Evolutionary conservation across 2,888 invertebrate species (phyloP), one percentile per base, ranked within the genome.

Genomic region (Diaphora mendica): DNA sequence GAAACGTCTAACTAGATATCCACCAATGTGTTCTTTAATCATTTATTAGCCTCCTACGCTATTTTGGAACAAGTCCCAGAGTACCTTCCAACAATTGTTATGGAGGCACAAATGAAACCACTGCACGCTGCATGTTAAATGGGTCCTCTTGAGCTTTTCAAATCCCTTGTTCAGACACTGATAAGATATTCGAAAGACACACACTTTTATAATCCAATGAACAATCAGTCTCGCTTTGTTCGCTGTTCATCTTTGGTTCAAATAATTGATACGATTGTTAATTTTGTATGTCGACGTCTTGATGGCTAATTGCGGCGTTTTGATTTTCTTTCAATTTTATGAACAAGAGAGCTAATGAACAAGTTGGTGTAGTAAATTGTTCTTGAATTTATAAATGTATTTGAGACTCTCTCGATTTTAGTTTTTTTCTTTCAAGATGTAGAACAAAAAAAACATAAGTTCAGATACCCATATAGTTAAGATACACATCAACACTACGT

Each of bases 121-220:
- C 76, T 79, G 80, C 79, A 84, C 68, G 71, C 68, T 79, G 79
- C 79, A 79, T 78, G 75, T 66, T 82, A 83, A 82, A 71, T 77
- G 70, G 74, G 51, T 70, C 79, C 80, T 77, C 77, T 30, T 30
- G 75, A 73, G 78, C 66, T 33, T 67, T 55, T 42, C 64, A 7
- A 59, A 33, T 26, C 59, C 44, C 42, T 65, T 73, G 69, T 73
- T 83, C 74, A 81, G 88, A 88, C 88, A 85, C 87, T 86, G 86
- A 89, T 87, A 83, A 82, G 88, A 82, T 84, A 82, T 76, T 73
- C 78, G 80, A 86, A 86, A 85, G 87, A 86, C 86, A 80, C 76
- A 78, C 79, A 85, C 79, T 77, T 79, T 80, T 48, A 48, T 48
- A 59, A 48, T 39, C 55, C 55, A 77, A 79, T 71, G 80, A 79